Evolutionary conservation across 1,140 invertebrate genomes (phyloP), one percentile per base, ranked within the genome.

Genomic region (Tenebrio molitor): DNA sequence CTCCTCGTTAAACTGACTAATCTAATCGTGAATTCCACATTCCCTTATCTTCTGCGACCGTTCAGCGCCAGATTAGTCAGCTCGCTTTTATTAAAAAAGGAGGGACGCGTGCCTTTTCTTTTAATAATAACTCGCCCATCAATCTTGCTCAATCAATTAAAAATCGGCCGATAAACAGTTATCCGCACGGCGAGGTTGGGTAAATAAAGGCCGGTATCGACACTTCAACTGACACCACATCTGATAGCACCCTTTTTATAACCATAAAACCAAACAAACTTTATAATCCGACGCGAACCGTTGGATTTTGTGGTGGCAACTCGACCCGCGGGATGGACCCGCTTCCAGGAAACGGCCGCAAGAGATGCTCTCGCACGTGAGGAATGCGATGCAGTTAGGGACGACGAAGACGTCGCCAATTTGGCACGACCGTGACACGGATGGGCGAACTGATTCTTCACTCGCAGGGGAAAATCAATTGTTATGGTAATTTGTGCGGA

Each of bases 1-100:
- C n/a, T n/a, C n/a, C n/a, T n/a, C n/a, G n/a, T n/a, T n/a, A n/a
- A n/a, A n/a, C n/a, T 7, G 44, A 50, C 19, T 19, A 29, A 50
- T 50, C 23, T 58, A 29, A 58, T 58, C 50, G 50, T 17, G 14
- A 53, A 53, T 53, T 23, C 46, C 46, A 53, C 46, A 25, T 58
- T 23, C 8, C 16, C 12, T 46, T 46, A 46, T 46, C 42, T 46
- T 12, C 42, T 15, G 7, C 42, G n/a, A n/a, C n/a, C n/a, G n/a
- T n/a, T n/a, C n/a, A n/a, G n/a, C n/a, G n/a, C n/a, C n/a, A n/a
- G n/a, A n/a, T n/a, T n/a, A n/a, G 42, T 46, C 16, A 46, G 16
- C 29, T 10, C 4, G 29, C 29, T 33, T 33, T 5, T 33, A 33
- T 33, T 33, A n/a, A 33, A 33, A 33, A 33, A 33, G 4, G 4